Percentiles rank a stretch among this genome's conserved stretches.
Evolutionary conservation across 2,113 vertebrate genomes (phyloP).

Genomic region (Empidonax alnorum): DNA sequence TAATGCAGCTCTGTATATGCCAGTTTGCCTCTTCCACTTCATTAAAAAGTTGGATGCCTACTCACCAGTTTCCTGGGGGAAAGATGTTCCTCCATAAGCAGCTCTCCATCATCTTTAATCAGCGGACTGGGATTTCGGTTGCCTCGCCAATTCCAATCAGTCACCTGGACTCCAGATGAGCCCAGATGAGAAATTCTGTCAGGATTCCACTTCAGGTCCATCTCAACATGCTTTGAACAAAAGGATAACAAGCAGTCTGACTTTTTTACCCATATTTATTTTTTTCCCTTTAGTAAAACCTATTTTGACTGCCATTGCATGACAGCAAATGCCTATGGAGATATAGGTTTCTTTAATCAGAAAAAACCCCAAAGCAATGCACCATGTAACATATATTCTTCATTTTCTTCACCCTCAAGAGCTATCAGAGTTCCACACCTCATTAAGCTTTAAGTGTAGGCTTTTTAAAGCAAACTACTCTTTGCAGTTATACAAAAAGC

Average conservation of each 20-base stretch:
- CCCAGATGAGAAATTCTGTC: slow-evolving; percentile 9
- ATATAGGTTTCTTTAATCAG: background rate
- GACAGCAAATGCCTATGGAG: background rate
- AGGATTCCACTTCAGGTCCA: slow-evolving; percentile 61
- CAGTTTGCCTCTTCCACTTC: background rate
- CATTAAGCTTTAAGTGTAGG: background rate
- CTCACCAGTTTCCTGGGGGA: slow-evolving; percentile 85
- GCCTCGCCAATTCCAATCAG: slow-evolving; percentile 78
- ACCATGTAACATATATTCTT: fast-evolving
- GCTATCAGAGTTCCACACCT: background rate
- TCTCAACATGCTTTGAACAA: slow-evolving; percentile 44
- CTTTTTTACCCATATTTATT: background rate
- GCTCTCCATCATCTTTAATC: slow-evolving; percentile 49
- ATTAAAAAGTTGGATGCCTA: background rate
- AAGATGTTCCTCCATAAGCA: slow-evolving; percentile 76
- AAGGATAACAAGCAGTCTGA: background rate
- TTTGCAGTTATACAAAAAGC: background rate
- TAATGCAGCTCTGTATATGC: background rate
- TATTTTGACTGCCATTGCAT: background rate
- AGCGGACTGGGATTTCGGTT: slow-evolving; percentile 78
- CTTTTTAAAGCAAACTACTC: background rate
- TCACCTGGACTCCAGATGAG: slow-evolving; percentile 74
- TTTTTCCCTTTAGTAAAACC: background rate
- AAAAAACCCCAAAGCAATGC: background rate
- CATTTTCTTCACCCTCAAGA: background rate